phyloP scores from a whole-genome alignment of 2,113 vertebrate species.

The Hystrix brachyura region DNA sequence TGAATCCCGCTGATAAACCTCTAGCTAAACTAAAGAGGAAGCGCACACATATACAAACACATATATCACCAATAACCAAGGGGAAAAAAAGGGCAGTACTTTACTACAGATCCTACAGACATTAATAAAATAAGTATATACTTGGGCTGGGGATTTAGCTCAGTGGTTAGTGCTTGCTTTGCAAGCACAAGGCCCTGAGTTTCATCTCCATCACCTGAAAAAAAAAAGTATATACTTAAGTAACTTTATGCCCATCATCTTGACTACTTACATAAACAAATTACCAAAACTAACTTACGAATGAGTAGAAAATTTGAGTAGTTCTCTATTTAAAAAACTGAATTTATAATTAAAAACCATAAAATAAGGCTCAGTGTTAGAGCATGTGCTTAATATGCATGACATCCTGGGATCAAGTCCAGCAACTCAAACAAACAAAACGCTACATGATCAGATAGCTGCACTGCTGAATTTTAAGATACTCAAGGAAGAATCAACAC shows the following conservation, averaged over 20 bases:
- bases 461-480: not conserved
- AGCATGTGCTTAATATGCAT: not conserved
- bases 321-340: not conserved
- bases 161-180: too few relatives aligned
- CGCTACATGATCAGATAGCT: not conserved
- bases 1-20: not conserved
- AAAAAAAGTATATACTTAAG: not conserved
- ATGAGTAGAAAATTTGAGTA: not conserved
- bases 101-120: not conserved
- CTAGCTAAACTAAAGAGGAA: not conserved
- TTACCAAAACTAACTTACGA: conserved; percentile 12
- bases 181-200: too few relatives aligned
- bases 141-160: too few relatives aligned
- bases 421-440: not conserved
- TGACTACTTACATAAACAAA: conserved; percentile 21
- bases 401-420: not conserved
- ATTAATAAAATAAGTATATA: not conserved
- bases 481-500: conserved; percentile 28
- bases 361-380: not conserved
- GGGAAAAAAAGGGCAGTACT: not conserved
- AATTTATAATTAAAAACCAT: conserved; percentile 34
- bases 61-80: not conserved
- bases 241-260: conserved; percentile 33
- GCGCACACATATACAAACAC: not conserved
- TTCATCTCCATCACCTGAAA: too few relatives aligned